Percentiles rank a stretch among this genome's conserved stretches.
Evolutionary conservation across 2,113 vertebrate species (phyloP).

Genomic region (Ciconia maguari): DNA sequence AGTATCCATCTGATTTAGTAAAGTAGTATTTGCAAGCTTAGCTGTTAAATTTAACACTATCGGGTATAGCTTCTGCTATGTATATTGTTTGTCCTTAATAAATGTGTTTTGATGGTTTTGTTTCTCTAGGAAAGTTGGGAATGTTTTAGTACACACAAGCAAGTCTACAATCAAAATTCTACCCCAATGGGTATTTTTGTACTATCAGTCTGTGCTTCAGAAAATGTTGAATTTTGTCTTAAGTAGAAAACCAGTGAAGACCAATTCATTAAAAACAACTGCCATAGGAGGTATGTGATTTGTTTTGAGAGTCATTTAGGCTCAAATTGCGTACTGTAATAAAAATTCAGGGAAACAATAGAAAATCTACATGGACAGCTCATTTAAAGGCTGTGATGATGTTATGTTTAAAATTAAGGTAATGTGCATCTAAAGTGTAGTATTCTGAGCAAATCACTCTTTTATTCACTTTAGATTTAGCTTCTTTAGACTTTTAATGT

Average conservation of each 20-base stretch:
- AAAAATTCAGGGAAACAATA: background rate
- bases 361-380: background rate
- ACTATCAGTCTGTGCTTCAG: background rate
- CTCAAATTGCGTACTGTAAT: conserved; percentile 14
- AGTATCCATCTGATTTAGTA: conserved; percentile 13
- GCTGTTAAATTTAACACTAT: background rate
- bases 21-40: background rate
- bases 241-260: background rate
- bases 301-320: conserved; percentile 25
- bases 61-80: background rate
- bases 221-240: background rate
- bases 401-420: conserved; percentile 15
- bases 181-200: background rate
- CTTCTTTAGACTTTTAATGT: background rate
- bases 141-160: background rate
- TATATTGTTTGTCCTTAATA: background rate
- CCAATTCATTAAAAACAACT: conserved; percentile 27
- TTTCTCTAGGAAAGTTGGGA: background rate
- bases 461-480: background rate
- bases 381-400: background rate
- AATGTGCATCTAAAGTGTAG: background rate
- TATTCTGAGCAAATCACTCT: background rate
- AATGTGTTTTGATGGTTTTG: conserved; percentile 31
- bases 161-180: background rate
- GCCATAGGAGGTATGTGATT: background rate